Percentiles rank a stretch among this genome's conserved stretches.
Evolutionary conservation across 1,140 invertebrate species (phyloP).

Genomic region (Diorhabda carinulata): DNA sequence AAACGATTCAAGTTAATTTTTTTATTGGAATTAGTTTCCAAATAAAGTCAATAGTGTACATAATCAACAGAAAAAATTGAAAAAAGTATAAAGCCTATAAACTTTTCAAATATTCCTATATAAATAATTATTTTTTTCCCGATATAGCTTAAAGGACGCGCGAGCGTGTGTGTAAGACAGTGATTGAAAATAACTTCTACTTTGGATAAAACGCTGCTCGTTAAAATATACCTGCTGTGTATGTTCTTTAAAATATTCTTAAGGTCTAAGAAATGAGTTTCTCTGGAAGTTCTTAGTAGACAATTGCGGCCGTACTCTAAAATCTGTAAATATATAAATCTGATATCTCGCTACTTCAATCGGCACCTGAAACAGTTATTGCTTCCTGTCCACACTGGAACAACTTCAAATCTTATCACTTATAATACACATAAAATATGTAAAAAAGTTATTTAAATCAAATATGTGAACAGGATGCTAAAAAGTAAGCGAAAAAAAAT

Average conservation of each 20-base stretch:
- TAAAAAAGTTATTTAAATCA: slow-evolving; percentile 12
- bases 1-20: neutral
- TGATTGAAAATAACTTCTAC: neutral
- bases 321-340: slow-evolving; percentile 38
- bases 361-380: slow-evolving; percentile 25
- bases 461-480: slow-evolving; percentile 8
- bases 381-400: slow-evolving; percentile 16
- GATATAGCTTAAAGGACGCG: neutral
- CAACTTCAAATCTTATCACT: neutral
- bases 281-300: slow-evolving; percentile 25
- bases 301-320: slow-evolving; percentile 26
- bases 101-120: slow-evolving; percentile 1
- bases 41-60: slow-evolving; percentile 7
- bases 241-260: slow-evolving; percentile 20
- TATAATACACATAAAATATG: neutral
- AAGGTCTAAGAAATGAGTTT: slow-evolving; percentile 27
- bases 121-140: slow-evolving; percentile 7
- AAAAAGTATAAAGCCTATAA: slow-evolving; percentile 6
- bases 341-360: slow-evolving; percentile 31
- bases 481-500: slow-evolving; percentile 17
- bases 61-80: neutral
- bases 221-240: slow-evolving; percentile 23
- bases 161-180: neutral
- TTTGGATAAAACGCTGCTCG: slow-evolving; percentile 5
- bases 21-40: slow-evolving; percentile 19